Percentiles rank a stretch among this genome's conserved stretches.
Evolutionary conservation across 2,113 vertebrate species (phyloP).

Genomic region (Hystrix cristata): DNA sequence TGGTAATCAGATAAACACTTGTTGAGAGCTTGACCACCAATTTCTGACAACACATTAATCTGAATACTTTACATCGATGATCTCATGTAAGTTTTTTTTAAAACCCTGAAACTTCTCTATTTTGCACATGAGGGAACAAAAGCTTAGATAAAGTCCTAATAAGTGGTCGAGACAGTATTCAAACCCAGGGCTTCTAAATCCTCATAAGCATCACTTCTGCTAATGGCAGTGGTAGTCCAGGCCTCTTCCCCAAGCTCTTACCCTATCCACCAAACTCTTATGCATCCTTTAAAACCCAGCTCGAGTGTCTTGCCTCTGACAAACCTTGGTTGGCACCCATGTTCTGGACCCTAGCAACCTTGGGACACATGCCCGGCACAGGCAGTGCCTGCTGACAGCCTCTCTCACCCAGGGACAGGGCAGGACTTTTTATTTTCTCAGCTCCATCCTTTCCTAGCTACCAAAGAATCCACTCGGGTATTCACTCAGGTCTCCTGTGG

Average conservation of each 20-base stretch:
- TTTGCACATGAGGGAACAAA: neutral
- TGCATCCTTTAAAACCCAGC: conserved; percentile 14
- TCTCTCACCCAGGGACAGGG: neutral
- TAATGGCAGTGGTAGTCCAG: neutral
- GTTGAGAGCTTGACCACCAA: neutral
- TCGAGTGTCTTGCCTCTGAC: neutral
- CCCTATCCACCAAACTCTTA: conserved; percentile 7
- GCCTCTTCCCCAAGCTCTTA: neutral
- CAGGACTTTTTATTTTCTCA: neutral
- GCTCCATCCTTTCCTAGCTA: neutral
- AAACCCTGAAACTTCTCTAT: neutral
- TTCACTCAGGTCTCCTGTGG: neutral
- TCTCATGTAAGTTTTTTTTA: neutral
- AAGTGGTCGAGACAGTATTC: neutral
- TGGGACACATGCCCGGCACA: neutral
- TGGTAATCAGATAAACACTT: neutral
- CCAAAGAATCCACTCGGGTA: neutral
- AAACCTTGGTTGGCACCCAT: neutral
- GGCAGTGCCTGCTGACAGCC: neutral
- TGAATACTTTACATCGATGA: neutral
- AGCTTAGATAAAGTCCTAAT: neutral
- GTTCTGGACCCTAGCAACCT: neutral
- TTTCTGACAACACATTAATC: neutral
- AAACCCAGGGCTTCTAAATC: neutral
- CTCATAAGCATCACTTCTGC: neutral